Percentiles rank a stretch among this genome's conserved stretches.
Conservation (phyloP, 2,888 invertebrate genomes). For the Drosophila subquinaria region DNA sequence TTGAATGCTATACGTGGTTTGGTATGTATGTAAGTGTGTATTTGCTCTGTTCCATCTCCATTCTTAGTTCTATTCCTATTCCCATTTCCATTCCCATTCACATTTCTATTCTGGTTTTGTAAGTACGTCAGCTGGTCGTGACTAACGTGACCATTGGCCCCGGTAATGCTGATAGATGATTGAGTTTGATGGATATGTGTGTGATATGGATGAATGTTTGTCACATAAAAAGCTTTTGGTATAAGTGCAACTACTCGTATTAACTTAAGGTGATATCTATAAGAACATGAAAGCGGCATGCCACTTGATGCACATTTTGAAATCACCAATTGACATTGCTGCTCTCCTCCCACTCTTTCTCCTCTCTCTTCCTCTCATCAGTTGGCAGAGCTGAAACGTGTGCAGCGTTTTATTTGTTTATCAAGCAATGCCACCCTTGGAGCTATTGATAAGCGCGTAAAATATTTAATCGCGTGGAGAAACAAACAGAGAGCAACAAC, state of each 20-base stretch:
- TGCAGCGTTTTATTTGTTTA: conserved; percentile 59
- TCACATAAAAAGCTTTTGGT: conserved; percentile 12
- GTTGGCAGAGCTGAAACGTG: conserved; percentile 19
- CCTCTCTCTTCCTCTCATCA: background rate
- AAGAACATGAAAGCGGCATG: background rate
- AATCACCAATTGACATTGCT: conserved; percentile 5
- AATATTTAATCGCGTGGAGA: conserved; percentile 76
- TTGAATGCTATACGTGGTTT: conserved; percentile 64
- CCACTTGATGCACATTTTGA: conserved; percentile 35
- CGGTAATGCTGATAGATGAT: conserved; percentile 43
- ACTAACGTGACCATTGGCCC: conserved; percentile 34
- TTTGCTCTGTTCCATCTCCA: conserved; percentile 29
- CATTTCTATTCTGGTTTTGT: conserved; percentile 18
- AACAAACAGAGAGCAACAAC: conserved; percentile 45
- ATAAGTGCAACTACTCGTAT: conserved; percentile 22
- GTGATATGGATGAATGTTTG: conserved; percentile 20
- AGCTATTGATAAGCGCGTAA: conserved; percentile 76
- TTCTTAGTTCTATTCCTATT: background rate
- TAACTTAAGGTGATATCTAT: conserved; percentile 1
- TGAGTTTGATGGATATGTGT: conserved; percentile 39
- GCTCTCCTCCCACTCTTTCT: background rate
- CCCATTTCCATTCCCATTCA: conserved; percentile 6
- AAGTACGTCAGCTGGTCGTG: conserved; percentile 50
- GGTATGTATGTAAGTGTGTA: conserved; percentile 31
- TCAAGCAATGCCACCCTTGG: conserved; percentile 72